phyloP scores from a whole-genome alignment of 37 sponge, comb jelly and placozoan genomes.

The Oscarella lobularis region DNA sequence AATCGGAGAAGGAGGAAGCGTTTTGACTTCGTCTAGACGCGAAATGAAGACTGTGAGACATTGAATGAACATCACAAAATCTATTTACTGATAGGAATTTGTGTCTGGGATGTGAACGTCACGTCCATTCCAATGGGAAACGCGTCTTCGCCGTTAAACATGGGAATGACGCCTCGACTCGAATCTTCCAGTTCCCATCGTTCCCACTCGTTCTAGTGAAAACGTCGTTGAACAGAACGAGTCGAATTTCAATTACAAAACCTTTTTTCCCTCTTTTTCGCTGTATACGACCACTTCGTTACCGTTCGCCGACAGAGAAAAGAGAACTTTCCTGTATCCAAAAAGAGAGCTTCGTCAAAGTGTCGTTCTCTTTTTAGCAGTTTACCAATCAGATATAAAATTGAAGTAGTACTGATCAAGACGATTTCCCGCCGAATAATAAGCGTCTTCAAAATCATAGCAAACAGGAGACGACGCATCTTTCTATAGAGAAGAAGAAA shows the following conservation, averaged over 20 bases:
- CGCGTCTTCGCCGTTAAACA: conserved; percentile 6
- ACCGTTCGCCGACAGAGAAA: not conserved
- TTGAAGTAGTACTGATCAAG: conserved; percentile 34
- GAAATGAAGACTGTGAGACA: not conserved
- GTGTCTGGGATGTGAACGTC: not conserved
- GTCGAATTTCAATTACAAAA: not conserved
- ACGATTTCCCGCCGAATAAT: conserved; percentile 24
- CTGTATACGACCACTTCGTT: not conserved
- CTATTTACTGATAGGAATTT: not conserved
- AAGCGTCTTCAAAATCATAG: conserved; percentile 41
- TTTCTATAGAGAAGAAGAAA: conserved; percentile 16
- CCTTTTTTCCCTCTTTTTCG: not conserved
- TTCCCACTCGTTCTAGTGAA: conserved; percentile 30
- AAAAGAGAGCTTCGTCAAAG: not conserved
- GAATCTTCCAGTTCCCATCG: conserved; percentile 49
- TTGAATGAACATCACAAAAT: not conserved
- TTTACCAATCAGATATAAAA: conserved; percentile 38
- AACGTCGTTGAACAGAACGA: not conserved
- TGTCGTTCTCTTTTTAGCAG: not conserved
- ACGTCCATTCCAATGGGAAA: not conserved
- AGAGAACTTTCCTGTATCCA: not conserved
- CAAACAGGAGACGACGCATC: conserved; percentile 9
- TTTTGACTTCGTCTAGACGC: not conserved
- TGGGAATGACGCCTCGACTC: conserved; percentile 54
- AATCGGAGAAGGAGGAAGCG: not conserved